A percentile compares a stretch with the other conserved stretches of the same genome.
These are phyloP conservation scores for Calephelis perditalis DNA, from an alignment of 2,888 invertebrate genomes.

Conservation along the genomic window DNA sequence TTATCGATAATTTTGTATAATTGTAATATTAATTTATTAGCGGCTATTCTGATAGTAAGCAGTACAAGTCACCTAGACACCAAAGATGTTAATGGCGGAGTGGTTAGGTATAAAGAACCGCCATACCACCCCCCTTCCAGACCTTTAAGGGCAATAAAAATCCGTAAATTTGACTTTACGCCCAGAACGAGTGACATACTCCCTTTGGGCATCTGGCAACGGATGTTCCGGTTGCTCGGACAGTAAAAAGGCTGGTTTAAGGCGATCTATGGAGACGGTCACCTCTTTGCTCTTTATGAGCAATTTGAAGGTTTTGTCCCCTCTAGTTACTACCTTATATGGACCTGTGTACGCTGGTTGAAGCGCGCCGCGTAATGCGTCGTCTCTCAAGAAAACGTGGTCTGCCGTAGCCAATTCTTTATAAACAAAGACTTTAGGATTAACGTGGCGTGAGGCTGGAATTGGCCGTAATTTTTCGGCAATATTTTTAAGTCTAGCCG, in stretches of 20 bases:
- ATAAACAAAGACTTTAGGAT: slow-evolving; percentile 28
- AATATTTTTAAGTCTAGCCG: slow-evolving; percentile 19
- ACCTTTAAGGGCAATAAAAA: slow-evolving; percentile 13
- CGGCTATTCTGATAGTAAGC: no score
- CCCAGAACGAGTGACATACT: slow-evolving; percentile 12
- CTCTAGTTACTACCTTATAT: slow-evolving; percentile 28
- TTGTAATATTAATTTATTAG: no score
- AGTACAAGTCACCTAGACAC: no score
- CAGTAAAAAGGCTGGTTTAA: slow-evolving; percentile 31
- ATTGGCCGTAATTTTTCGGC: slow-evolving; percentile 18
- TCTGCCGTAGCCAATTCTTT: slow-evolving; percentile 30
- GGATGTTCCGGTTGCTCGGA: slow-evolving; percentile 8
- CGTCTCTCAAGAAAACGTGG: slow-evolving; percentile 34
- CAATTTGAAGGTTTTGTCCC: slow-evolving; percentile 31
- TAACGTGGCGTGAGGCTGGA: slow-evolving; percentile 26
- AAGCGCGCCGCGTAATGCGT: slow-evolving; percentile 29
- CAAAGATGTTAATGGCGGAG: no score
- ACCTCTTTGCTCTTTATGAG: slow-evolving; percentile 25
- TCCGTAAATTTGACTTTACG: slow-evolving; percentile 7
- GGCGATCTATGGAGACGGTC: slow-evolving; percentile 31
- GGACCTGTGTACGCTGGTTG: slow-evolving; percentile 36
- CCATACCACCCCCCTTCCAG: slow-evolving; percentile 3
- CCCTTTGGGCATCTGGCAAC: neutral
- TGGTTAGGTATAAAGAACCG: neutral
- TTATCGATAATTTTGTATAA: no score